phyloP scores from a whole-genome alignment of 1,140 invertebrate species.

The Phthorimaea operculella region DNA sequence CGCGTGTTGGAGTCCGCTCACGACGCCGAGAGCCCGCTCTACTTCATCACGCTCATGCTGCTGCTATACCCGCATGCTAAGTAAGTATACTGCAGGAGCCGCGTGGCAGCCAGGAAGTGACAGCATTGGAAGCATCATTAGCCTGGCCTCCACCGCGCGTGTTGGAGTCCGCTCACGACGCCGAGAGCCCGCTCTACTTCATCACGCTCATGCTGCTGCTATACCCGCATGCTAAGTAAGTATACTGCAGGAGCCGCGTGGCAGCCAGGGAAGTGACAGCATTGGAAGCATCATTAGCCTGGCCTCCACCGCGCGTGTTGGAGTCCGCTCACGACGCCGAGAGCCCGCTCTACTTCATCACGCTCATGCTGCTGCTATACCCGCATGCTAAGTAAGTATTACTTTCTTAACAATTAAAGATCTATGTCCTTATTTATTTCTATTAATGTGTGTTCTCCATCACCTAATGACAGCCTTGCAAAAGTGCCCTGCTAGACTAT shows the following conservation, averaged over 20 bases:
- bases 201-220: no score
- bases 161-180: no score
- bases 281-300: conserved; percentile 48
- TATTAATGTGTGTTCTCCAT: no score
- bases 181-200: no score
- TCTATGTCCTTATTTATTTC: no score
- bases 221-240: no score
- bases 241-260: conserved; percentile 75
- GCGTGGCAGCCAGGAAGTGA: conserved; percentile 69
- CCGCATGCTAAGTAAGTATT: conserved; percentile 71
- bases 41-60: conserved; percentile 84
- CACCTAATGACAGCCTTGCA: no score
- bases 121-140: conserved; percentile 36
- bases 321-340: conserved; percentile 91
- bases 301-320: conserved; percentile 69
- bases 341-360: conserved; percentile 87
- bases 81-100: conserved; percentile 71
- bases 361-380: conserved; percentile 82
- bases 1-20: conserved; percentile 84
- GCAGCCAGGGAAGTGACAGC: conserved; percentile 59
- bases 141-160: no score
- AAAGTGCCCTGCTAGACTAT: no score
- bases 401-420: no score
- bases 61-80: conserved; percentile 78
- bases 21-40: conserved; percentile 90